Evolutionary conservation across 2,113 vertebrate genomes (phyloP), one percentile per base, ranked within the genome.

Genomic region (Neotragus pygmaeus): DNA sequence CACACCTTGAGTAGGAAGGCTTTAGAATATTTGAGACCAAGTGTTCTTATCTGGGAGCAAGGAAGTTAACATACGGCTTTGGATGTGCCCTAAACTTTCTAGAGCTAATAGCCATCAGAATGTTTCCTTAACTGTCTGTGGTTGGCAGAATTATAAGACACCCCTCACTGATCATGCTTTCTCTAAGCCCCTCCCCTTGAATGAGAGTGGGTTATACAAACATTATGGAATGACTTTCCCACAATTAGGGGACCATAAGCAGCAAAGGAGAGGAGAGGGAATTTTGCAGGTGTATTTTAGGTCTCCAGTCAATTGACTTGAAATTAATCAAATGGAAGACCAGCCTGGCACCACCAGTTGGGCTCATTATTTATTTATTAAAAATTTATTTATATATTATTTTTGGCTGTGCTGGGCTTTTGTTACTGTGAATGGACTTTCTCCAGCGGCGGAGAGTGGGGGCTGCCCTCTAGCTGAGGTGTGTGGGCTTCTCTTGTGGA

Each of bases 401-500:
- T 70, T n/a, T 39, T 70, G 66, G 66, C n/a, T 70, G n/a, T 23
- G 10, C 66, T 39, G 66, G 66, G n/a, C n/a, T 70, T 39, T 23
- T 3, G 19, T 70, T 70, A n/a, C 66, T 70, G 66, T 0, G 2
- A 6, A 70, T 39, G 66, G 66, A 6, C n/a, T 6, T 70, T 12
- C n/a, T 12, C n/a, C 36, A 12, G n/a, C 12, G 39, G n/a, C 0
- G 1, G 66, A 0, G n/a, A 70, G 66, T 39, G 10, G 66, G 7
- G 66, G 66, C 66, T 12, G 0, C 66, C 23, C 10, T 39, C 66
- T 70, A 2, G 10, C 4, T 39, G 66, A 70, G 10, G 7, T 11
- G n/a, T 36, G n/a, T 70, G 66, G 64, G 66, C 10, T 39, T 70
- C 66, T 23, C 66, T 5, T 39, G n/a, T 23, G 2, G 19, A 39